phyloP scores from a whole-genome alignment of 1,140 invertebrate genomes.

The Heliconius hermathena region DNA sequence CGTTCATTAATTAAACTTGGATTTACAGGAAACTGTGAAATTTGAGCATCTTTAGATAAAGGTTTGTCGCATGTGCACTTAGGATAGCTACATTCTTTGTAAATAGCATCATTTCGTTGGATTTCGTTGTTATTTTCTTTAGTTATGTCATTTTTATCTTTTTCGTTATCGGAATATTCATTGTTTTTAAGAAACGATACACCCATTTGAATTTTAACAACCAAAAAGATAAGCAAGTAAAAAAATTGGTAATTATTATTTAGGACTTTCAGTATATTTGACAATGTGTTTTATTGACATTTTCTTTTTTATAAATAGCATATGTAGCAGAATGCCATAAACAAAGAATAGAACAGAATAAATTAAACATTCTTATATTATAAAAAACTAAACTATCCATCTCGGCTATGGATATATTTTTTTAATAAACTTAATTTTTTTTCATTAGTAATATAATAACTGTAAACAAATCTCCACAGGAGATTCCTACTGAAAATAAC shows the following conservation, averaged over 20 bases:
- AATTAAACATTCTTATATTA: too few species aligned
- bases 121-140: constrained; percentile 18
- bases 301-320: not conserved
- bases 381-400: too few species aligned
- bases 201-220: constrained; percentile 49
- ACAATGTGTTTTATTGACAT: not conserved
- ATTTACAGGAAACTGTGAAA: not conserved
- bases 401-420: too few species aligned
- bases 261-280: not conserved
- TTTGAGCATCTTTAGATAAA: not conserved
- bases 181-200: constrained; percentile 42
- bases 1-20: constrained; percentile 11
- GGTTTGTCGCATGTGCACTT: not conserved
- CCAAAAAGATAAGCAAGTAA: not conserved
- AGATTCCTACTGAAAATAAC: too few species aligned
- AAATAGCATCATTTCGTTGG: constrained; percentile 42
- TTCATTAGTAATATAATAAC: too few species aligned
- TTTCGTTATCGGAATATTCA: constrained; percentile 15
- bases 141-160: constrained; percentile 16
- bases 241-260: not conserved
- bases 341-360: too few species aligned
- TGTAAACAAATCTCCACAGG: too few species aligned
- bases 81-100: constrained; percentile 59
- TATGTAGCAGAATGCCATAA: not conserved
- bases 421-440: too few species aligned